Base-by-base conservation (phyloP, 2,797 vertebrate genomes). In the Psittacula echo region DNA sequence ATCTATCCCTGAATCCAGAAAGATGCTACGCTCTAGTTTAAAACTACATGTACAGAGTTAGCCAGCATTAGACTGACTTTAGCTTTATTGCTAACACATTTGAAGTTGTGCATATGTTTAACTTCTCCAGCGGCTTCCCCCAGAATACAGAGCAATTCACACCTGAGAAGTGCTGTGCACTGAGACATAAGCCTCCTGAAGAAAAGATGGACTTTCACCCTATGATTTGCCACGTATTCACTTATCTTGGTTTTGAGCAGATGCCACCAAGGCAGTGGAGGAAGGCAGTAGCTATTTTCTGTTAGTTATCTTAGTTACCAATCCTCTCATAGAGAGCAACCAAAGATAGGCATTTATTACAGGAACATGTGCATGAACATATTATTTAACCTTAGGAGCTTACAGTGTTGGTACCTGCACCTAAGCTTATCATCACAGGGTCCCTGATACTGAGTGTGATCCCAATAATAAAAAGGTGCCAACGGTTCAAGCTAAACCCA, bases 281-380 rank as follows among this genome's bases (percentile, higher is more conserved):
- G 27, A 84, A 50, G 3, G 13, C 12, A 82, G 26, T 5, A 51
- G 34, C 4, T 10, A 7, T 72, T 91, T 58, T 79, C 45, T 58
- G 23, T 41, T 45, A 23, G 5, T 1, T 47, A 15, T 20, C 22
- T 30, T 80, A 77, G 42, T 53, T 50, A 61, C 23, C 60, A 66
- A 3, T 7, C 5, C 48, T 45, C 20, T 53, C 19, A 65, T 0
- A 66, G 47, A 64, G 4, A 45, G 13, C 11, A 79, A 65, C 8
- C 60, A 72, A 53, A 89, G 21, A 27, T 0, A 44, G 34, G 8
- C 1, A 8, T 16, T 66, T 60, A 22, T 23, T 27, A 44, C 14
- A 19, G 3, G 13, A 71, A 50, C 11, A 3, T 0, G 7, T 4
- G 2, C 37, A 34, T 17, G 12, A 13, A 61, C 30, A 62, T 44